Evolutionary conservation across 2,797 vertebrate species (phyloP).

Genomic region (Hapalemur alaotrensis): DNA sequence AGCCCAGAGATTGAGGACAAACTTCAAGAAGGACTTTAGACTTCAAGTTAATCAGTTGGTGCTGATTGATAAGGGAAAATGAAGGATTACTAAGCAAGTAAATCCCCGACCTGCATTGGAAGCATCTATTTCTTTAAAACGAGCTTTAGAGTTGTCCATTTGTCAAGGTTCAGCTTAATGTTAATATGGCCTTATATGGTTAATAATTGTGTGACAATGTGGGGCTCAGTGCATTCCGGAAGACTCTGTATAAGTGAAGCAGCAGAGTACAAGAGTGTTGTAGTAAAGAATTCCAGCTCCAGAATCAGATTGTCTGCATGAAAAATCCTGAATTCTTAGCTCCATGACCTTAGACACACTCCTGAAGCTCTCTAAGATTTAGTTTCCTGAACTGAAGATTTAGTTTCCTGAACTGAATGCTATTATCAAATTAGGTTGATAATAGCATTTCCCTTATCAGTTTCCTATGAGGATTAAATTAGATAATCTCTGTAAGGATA

Average conservation of each 20-base stretch:
- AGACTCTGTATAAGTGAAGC: not conserved
- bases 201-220: not conserved
- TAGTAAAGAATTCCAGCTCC: not conserved
- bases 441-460: not conserved
- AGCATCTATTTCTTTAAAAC: conserved; percentile 43
- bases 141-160: not conserved
- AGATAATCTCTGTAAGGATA: not conserved
- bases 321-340: not conserved
- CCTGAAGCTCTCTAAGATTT: not conserved
- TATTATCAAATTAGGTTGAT: conserved; percentile 27
- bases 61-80: conserved; percentile 46
- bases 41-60: conserved; percentile 58
- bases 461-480: not conserved
- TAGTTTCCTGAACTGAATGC: not conserved
- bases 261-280: not conserved
- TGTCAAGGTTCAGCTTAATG: not conserved
- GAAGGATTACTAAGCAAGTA: not conserved
- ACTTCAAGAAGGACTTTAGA: conserved; percentile 52
- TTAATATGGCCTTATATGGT: not conserved
- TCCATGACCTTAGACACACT: not conserved
- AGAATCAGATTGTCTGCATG: not conserved
- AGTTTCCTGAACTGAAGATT: not conserved
- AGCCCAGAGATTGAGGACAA: conserved; percentile 40
- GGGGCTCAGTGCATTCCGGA: not conserved
- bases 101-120: not conserved